phyloP scores from a whole-genome alignment of 1,140 invertebrate genomes.

The Hetaerina americana region DNA sequence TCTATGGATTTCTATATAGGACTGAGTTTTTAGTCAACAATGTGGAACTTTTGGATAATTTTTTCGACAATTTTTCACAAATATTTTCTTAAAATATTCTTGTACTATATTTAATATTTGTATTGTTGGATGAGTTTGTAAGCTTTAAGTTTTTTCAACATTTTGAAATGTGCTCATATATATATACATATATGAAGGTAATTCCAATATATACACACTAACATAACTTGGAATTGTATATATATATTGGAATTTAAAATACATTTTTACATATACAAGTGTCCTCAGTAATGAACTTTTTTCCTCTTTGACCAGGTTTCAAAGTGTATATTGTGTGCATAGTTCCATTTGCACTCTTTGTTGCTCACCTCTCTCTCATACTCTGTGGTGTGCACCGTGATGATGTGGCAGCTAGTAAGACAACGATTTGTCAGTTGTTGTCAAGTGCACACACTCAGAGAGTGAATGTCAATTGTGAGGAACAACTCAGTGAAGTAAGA shows the following conservation, averaged over 20 bases:
- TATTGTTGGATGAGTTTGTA: not conserved
- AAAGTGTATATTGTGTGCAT: not conserved
- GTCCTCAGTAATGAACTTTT: not conserved
- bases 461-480: not conserved
- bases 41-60: not conserved
- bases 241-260: not conserved
- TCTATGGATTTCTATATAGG: not conserved
- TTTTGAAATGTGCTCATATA: not conserved
- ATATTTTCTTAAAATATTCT: constrained; percentile 1
- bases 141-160: not conserved
- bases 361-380: not conserved
- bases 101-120: constrained; percentile 1
- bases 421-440: not conserved
- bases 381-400: not conserved
- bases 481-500: not conserved
- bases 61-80: not conserved
- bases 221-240: too few relatives aligned
- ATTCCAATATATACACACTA: too few relatives aligned
- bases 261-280: not conserved
- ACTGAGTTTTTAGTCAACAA: not conserved
- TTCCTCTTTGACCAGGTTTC: not conserved
- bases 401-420: not conserved
- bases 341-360: not conserved
- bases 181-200: not conserved
- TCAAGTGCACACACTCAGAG: too few relatives aligned